phyloP scores from a whole-genome alignment of 64 coral and sea anemone genomes.

The Montipora capricornis region DNA sequence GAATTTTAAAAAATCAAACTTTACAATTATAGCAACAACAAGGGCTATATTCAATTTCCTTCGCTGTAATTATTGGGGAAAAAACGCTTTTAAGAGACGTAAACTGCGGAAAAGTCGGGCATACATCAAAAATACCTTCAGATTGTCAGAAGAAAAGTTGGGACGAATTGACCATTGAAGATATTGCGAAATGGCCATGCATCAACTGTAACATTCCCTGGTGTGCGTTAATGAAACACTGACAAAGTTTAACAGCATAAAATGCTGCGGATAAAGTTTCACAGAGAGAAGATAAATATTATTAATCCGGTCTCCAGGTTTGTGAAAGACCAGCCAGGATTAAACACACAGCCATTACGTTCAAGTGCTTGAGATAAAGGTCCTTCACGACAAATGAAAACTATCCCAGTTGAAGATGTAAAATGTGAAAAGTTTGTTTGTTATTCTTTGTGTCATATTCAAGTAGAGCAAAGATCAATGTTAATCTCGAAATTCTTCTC shows the following conservation, averaged over 20 bases:
- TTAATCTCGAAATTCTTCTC: conserved; percentile 21
- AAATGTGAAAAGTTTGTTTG: neutral
- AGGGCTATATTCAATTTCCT: too few species aligned
- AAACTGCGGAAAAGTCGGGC: too few species aligned
- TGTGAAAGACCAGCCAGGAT: neutral
- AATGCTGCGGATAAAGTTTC: conserved; percentile 3
- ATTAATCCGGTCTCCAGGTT: neutral
- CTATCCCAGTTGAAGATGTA: neutral
- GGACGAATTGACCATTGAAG: neutral
- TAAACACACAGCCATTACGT: neutral
- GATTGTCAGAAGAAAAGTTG: neutral
- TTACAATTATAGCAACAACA: neutral
- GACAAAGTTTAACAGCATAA: neutral
- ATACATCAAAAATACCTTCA: neutral
- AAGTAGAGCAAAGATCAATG: conserved; percentile 13
- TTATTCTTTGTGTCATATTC: neutral
- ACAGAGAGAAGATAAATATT: neutral
- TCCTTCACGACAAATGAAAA: neutral
- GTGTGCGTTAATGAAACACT: neutral
- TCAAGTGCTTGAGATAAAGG: neutral
- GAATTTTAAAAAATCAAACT: neutral
- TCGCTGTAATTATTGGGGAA: too few species aligned
- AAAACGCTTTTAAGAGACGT: neutral
- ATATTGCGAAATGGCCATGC: too few species aligned
- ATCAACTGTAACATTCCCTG: neutral